Evolutionary conservation across 2,797 vertebrate species (phyloP), one percentile per base, ranked within the genome.

Genomic region (Gymnocypris eckloni): DNA sequence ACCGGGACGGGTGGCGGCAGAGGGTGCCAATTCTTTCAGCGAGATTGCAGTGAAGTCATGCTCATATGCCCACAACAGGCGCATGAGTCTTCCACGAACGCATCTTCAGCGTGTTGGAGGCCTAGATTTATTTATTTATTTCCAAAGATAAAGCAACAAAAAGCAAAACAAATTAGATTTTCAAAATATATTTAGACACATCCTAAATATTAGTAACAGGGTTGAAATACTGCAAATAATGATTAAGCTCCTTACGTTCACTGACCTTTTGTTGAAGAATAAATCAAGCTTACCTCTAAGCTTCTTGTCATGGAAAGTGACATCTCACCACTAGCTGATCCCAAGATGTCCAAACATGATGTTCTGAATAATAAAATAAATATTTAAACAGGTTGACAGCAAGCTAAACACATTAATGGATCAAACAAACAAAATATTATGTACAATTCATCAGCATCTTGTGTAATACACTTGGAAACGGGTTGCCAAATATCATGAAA

Each of bases 341-440:
- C 22, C 12, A 7, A 61, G 13, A 67, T 37, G 37, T 61, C 69
- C 15, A 82, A 72, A 45, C 6, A 7, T 39, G 33, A 22, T 8
- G 2, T 48, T 61, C 81, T 13, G 7, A 22, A 50, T 16, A 13
- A 39, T 64, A 4, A 54, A 52, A 67, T 54, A 54, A 84, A 66
- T 66, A 33, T 83, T 41, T 6, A 3, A 45, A 66, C 13, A 2
- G 1, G 25, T 0, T 54, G 59, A 67, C 37, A 20, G n/a, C 16
- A 67, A 52, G 8, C 13, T 66, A 25, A 73, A 83, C 28, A 76
- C 59, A 69, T 67, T 66, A n/a, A 66, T 25, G 71, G 45, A 67
- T 45, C 25, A 84, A 77, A 67, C 59, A 77, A 67, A 77, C 59
- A 33, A 28, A 52, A 28, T 54, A 67, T 67, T 18, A 9, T 28